Percentiles rank a stretch among this genome's conserved stretches.
Conservation (phyloP, 2,888 invertebrate species). For the Caenorhabditis drosophilae region DNA sequence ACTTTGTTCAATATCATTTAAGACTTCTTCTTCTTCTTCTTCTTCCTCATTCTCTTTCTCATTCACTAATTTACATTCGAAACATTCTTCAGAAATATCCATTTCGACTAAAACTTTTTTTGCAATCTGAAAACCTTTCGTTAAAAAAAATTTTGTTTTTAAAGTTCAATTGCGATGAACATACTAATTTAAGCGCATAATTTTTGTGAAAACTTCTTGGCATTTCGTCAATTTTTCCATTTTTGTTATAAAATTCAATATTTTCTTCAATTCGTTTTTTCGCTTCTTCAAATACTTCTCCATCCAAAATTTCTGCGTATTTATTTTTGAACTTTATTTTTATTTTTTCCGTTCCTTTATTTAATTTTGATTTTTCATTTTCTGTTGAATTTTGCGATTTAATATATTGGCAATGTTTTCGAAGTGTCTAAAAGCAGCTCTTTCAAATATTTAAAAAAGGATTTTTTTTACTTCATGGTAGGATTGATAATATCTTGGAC, state of each 20-base stretch:
- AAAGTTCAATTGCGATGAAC: not conserved
- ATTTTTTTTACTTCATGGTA: slow-evolving; percentile 75
- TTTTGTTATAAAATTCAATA: not conserved
- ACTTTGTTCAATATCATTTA: too few relatives aligned
- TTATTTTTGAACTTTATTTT: slow-evolving; percentile 11
- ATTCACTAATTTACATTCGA: slow-evolving; percentile 2
- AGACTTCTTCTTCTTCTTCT: not conserved
- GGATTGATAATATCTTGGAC: slow-evolving; percentile 89
- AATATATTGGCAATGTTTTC: not conserved
- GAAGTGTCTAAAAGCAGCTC: not conserved
- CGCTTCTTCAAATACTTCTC: slow-evolving; percentile 3
- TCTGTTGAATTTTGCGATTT: not conserved
- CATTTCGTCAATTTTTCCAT: not conserved
- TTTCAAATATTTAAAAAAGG: not conserved
- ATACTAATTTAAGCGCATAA: slow-evolving; percentile 24
- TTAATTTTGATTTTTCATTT: not conserved
- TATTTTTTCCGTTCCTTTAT: not conserved
- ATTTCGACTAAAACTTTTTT: slow-evolving; percentile 17
- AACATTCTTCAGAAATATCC: slow-evolving; percentile 21
- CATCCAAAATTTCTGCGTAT: slow-evolving; percentile 21
- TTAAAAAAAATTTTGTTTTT: not conserved
- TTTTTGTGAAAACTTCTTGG: slow-evolving; percentile 16
- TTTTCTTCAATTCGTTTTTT: not conserved
- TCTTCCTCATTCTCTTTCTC: not conserved
- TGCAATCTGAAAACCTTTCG: slow-evolving; percentile 20